Evolutionary conservation across 2,888 invertebrate genomes (phyloP).

Genomic region (Flexamia atlantica): DNA sequence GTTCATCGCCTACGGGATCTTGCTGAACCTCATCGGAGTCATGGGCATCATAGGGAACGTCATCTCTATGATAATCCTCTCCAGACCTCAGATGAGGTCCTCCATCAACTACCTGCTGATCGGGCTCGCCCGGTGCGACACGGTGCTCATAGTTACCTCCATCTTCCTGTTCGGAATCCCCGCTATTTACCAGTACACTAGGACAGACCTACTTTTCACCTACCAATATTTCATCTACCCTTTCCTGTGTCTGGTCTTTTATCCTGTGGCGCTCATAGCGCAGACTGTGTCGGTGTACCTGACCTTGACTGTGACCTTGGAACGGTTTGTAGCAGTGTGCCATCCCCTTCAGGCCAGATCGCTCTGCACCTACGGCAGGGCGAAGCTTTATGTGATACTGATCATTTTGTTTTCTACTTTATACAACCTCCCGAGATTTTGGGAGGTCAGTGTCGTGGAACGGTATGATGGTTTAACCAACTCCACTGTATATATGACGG

Average conservation of each 20-base stretch:
- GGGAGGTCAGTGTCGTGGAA: conserved; percentile 73
- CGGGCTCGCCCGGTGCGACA: conserved; percentile 96
- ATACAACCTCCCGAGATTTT: conserved; percentile 88
- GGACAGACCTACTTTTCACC: conserved; percentile 85
- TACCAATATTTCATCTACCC: conserved; percentile 88
- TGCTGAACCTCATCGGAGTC: conserved; percentile 88
- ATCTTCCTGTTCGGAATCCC: conserved; percentile 92
- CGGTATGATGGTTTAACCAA: conserved; percentile 73
- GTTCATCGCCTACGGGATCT: conserved; percentile 89
- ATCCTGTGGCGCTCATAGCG: conserved; percentile 90
- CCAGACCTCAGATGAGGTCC: conserved; percentile 96
- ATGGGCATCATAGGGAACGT: conserved; percentile 94
- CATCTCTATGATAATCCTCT: conserved; percentile 93
- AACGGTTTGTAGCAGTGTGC: conserved; percentile 95
- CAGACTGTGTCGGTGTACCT: conserved; percentile 97
- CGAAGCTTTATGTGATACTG: conserved; percentile 89
- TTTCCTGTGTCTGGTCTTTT: conserved; percentile 87
- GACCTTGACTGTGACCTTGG: conserved; percentile 79
- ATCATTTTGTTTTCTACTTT: conserved; percentile 89
- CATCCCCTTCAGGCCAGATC: conserved; percentile 93
- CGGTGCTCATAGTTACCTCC: conserved; percentile 91
- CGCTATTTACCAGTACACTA: conserved; percentile 90
- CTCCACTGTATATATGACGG: conserved; percentile 83
- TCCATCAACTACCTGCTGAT: conserved; percentile 97
- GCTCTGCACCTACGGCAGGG: conserved; percentile 93